Evolutionary conservation across 2,888 invertebrate species (phyloP), one percentile per base, ranked within the genome.

Genomic region (Pyrgus malvae): DNA sequence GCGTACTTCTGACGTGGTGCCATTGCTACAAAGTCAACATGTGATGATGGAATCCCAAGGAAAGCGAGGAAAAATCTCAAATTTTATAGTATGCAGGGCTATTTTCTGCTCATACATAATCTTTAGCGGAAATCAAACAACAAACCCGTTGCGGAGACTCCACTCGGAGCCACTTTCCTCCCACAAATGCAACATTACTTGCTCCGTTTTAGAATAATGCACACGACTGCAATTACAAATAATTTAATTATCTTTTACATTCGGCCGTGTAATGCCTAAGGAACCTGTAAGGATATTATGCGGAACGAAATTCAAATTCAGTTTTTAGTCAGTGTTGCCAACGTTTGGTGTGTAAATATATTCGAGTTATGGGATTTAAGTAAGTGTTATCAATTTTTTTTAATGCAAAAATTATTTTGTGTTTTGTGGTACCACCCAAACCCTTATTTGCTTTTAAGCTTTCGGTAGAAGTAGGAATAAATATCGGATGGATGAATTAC

Each of bases 131-230:
- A 65, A 67, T 61, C 55, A 56, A 66, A 64, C 62, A 59, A 56
- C 51, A 60, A 67, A 68, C 68, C 65, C 59, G 67, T 68, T 64
- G 51, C 58, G 57, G 60, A 59, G 64, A 61, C 62, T 62, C 21
- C 25, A 37, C 51, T 58, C 57, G 54, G 45, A 55, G 54, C 65
- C 54, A 60, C 65, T 65, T 66, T 65, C 61, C 64, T 63, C 66
- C 61, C 62, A 59, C 62, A 59, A 60, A 60, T 58, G 58, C 41
- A 51, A 48, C 58, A 56, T 59, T 61, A 64, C 37, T 31, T 63
- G 63, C 33, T 58, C 55, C 55, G 56, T 59, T 65, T 59, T 58
- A 65, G 61, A 49, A 48, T 56, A 46, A 59, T 56, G 55, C 37
- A 48, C 40, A 45, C 49, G 38, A 38, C 41, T 44, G 29, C 51